Evolutionary conservation across 30 jellyfish, hydroid and myxozoan species (phyloP).

Genomic region (Clytia hemisphaerica): DNA sequence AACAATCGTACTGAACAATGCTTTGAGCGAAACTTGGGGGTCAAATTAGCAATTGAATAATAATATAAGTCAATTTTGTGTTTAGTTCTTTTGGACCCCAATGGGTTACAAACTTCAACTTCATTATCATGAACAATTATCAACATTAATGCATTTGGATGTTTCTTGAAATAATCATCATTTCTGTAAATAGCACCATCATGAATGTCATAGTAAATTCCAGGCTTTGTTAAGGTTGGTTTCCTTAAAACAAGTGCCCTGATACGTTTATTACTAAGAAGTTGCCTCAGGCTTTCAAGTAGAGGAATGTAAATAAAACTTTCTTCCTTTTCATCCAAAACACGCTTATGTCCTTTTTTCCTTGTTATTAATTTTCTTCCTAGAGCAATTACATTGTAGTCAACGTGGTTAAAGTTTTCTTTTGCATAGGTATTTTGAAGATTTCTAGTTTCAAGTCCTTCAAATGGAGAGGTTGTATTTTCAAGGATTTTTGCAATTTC

Average conservation of each 20-base stretch:
- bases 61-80: slow-evolving; percentile 24
- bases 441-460: slow-evolving; percentile 20
- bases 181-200: slow-evolving; percentile 34
- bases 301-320: slow-evolving; percentile 32
- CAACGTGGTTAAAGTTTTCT: slow-evolving; percentile 24
- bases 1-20: slow-evolving; percentile 20
- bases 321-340: slow-evolving; percentile 19
- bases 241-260: not conserved
- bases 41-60: slow-evolving; percentile 13
- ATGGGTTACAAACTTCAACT: slow-evolving; percentile 22
- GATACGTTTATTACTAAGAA: slow-evolving; percentile 21
- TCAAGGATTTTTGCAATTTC: not conserved
- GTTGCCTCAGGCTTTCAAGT: slow-evolving; percentile 37
- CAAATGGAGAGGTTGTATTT: slow-evolving; percentile 1
- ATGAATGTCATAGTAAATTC: slow-evolving; percentile 28
- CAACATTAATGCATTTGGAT: slow-evolving; percentile 19
- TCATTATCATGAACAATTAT: not conserved
- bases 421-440: slow-evolving; percentile 19
- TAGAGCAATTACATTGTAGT: slow-evolving; percentile 3
- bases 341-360: slow-evolving; percentile 5
- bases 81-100: slow-evolving; percentile 13
- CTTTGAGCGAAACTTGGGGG: slow-evolving; percentile 20
- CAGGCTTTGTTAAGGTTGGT: slow-evolving; percentile 3
- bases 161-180: slow-evolving; percentile 11
- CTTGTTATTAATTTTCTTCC: slow-evolving; percentile 20